A percentile compares a stretch with the other conserved stretches of the same genome.
Evolutionary conservation across 2,888 invertebrate genomes (phyloP).

Genomic region (Meghimatium bilineatum): DNA sequence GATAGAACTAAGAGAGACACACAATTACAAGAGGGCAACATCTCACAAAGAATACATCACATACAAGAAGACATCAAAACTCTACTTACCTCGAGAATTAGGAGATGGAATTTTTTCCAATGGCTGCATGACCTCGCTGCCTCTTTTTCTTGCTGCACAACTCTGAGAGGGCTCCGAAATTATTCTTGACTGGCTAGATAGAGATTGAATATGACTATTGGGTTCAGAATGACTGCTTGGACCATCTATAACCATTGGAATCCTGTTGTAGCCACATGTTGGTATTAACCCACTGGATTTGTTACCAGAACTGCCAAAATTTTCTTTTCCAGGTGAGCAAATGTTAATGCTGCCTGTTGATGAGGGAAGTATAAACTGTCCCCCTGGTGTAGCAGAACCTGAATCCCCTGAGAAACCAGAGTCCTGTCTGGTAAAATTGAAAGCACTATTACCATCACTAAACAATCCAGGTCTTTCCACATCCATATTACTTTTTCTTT

Average conservation of each 20-base stretch:
- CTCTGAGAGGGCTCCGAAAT: constrained; percentile 31
- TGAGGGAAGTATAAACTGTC: constrained; percentile 23
- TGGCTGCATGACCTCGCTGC: constrained; percentile 27
- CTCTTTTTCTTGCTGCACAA: constrained; percentile 21
- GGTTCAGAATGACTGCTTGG: neutral
- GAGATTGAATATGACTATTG: neutral
- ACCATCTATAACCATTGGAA: neutral
- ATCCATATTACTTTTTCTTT: constrained; percentile 11
- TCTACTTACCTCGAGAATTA: constrained; percentile 42
- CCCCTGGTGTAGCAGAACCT: constrained; percentile 31
- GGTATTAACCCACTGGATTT: neutral
- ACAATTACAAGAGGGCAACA: too few relatives aligned
- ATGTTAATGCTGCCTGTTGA: constrained; percentile 35
- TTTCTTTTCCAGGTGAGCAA: constrained; percentile 48
- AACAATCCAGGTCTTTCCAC: constrained; percentile 45
- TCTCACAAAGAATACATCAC: too few relatives aligned
- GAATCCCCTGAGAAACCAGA: constrained; percentile 34
- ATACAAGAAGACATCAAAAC: neutral
- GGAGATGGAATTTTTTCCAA: constrained; percentile 49
- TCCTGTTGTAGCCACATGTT: neutral
- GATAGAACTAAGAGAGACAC: too few relatives aligned
- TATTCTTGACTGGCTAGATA: constrained; percentile 10
- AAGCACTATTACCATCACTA: constrained; percentile 44
- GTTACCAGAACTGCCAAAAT: constrained; percentile 24
- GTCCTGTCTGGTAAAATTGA: constrained; percentile 38